Conservation (phyloP, 2,113 vertebrate genomes). For the Cryptoleucopteryx plumbea region DNA sequence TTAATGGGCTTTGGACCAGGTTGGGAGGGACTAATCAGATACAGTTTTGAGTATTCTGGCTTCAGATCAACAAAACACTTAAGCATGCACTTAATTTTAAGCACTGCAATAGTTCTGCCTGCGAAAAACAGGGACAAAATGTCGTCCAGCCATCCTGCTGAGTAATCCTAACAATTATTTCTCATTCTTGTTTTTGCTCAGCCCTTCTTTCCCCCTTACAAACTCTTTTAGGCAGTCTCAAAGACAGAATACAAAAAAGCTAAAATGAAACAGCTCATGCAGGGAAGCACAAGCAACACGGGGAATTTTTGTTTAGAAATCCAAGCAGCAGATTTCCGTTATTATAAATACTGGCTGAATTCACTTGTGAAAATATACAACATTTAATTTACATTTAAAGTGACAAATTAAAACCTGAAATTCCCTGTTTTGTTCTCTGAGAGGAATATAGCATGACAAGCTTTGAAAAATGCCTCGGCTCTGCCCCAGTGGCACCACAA, state of each 20-base stretch:
- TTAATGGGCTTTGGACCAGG: not conserved
- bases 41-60: not conserved
- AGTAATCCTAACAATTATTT: conserved; percentile 5
- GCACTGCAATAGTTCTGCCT: not conserved
- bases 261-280: conserved; percentile 6
- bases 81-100: not conserved
- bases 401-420: conserved; percentile 31
- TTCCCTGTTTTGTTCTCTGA: not conserved
- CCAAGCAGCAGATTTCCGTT: conserved; percentile 26
- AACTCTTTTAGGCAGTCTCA: not conserved
- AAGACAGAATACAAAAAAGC: not conserved
- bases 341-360: conserved; percentile 25
- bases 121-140: not conserved
- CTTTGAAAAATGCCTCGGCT: not conserved
- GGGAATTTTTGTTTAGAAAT: conserved; percentile 14
- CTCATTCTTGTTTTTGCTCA: not conserved
- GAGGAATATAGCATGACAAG: not conserved
- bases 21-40: not conserved
- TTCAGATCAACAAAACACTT: not conserved
- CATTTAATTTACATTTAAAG: conserved; percentile 38
- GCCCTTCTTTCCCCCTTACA: not conserved
- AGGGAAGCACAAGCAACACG: not conserved
- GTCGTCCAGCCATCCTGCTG: not conserved
- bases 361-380: conserved; percentile 25
- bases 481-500: not conserved